A percentile compares a stretch with the other conserved stretches of the same genome.
phyloP scores from a whole-genome alignment of 2,113 vertebrate species.

The Dryoscopus gambensis region DNA sequence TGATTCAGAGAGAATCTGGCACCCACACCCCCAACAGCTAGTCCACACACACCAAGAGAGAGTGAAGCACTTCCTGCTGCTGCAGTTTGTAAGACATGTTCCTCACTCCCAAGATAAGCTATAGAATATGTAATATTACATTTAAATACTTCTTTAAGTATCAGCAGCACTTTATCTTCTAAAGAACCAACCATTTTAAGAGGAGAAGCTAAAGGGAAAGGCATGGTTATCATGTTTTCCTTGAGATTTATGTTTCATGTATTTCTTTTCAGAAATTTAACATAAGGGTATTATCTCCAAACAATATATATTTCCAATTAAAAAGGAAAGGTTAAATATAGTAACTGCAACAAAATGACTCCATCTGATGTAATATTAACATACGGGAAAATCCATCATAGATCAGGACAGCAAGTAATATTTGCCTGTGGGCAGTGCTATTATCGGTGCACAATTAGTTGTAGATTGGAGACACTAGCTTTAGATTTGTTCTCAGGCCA shows the following conservation, averaged over 20 bases:
- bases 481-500: background rate
- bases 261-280: background rate
- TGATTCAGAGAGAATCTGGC: background rate
- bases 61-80: background rate
- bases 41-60: background rate
- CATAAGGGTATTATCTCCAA: background rate
- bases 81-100: background rate
- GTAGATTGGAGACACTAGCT: constrained; percentile 14
- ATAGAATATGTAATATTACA: background rate
- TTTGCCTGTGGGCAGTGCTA: constrained; percentile 18
- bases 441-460: constrained; percentile 29
- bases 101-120: background rate
- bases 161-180: background rate
- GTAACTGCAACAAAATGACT: background rate
- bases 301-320: background rate
- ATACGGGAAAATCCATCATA: constrained; percentile 1
- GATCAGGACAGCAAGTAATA: constrained; percentile 17
- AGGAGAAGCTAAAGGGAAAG: background rate
- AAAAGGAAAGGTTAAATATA: background rate
- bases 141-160: background rate
- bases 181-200: background rate
- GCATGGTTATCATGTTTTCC: background rate
- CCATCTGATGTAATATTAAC: constrained; percentile 31
- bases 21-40: background rate
- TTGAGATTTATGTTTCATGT: background rate